A percentile compares a stretch with the other conserved stretches of the same genome.
phyloP scores from a whole-genome alignment of 23 tunicate species.

The Styela plicata region DNA sequence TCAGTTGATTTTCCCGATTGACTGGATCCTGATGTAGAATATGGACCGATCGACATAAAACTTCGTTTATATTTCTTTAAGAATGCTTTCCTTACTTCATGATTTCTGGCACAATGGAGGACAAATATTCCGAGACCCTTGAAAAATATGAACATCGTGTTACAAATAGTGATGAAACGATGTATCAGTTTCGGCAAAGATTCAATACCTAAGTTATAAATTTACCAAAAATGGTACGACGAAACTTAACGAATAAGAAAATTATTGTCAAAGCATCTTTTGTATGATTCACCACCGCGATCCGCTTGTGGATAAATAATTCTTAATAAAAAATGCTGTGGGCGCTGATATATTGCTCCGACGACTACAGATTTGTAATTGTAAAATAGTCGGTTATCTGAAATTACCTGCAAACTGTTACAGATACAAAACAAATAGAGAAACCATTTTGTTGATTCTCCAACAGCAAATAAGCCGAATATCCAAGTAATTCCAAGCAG shows the following conservation, averaged over 20 bases:
- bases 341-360: too few relatives aligned
- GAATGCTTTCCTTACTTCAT: conserved; percentile 82
- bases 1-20: background rate
- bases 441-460: conserved; percentile 87
- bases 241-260: too few relatives aligned
- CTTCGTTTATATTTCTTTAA: conserved; percentile 64
- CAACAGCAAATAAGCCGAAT: conserved; percentile 77
- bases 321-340: too few relatives aligned
- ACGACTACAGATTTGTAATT: too few relatives aligned
- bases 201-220: too few relatives aligned
- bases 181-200: too few relatives aligned
- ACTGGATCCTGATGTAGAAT: conserved; percentile 10
- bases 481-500: conserved; percentile 88
- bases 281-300: too few relatives aligned
- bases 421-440: conserved; percentile 67
- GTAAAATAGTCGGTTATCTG: too few relatives aligned
- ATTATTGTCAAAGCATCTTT: too few relatives aligned
- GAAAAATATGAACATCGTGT: background rate
- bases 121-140: conserved; percentile 88
- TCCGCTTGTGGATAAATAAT: too few relatives aligned
- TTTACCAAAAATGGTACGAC: too few relatives aligned
- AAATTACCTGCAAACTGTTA: conserved; percentile 83
- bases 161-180: too few relatives aligned
- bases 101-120: conserved; percentile 77
- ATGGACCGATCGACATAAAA: conserved; percentile 30